phyloP scores from a whole-genome alignment of 2,888 invertebrate species.

The Steinernema hermaphroditum region DNA sequence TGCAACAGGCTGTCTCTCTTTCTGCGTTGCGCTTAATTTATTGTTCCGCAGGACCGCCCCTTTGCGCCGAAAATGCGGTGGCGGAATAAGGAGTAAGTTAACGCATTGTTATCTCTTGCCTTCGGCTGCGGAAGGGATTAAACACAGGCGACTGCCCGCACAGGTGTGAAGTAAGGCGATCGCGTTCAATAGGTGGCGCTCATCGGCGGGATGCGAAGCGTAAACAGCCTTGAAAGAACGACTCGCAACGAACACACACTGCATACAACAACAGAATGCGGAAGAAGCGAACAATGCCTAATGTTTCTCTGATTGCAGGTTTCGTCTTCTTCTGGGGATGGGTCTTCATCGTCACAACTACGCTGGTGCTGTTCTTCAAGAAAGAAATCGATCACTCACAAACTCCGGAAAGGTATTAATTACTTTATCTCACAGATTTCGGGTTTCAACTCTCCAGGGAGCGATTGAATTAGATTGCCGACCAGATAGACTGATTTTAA shows the following conservation, averaged over 20 bases:
- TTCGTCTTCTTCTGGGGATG: slow-evolving; percentile 94
- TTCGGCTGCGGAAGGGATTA: not conserved
- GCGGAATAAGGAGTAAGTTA: slow-evolving; percentile 14
- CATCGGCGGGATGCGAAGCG: too few relatives aligned
- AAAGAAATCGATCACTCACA: slow-evolving; percentile 73
- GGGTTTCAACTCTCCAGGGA: not conserved
- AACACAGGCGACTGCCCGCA: not conserved
- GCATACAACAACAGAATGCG: too few relatives aligned
- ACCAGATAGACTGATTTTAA: not conserved
- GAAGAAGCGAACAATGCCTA: not conserved
- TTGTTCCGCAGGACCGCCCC: slow-evolving; percentile 20
- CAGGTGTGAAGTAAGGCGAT: not conserved
- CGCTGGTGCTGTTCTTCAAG: slow-evolving; percentile 85
- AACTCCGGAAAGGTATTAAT: not conserved
- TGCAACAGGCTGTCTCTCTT: slow-evolving; percentile 22
- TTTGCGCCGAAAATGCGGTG: slow-evolving; percentile 23
- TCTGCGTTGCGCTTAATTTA: slow-evolving; percentile 25
- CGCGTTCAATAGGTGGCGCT: not conserved
- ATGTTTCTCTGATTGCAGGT: slow-evolving; percentile 69
- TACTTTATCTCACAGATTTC: not conserved
- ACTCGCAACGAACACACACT: too few relatives aligned
- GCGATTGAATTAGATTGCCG: not conserved
- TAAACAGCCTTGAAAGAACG: too few relatives aligned
- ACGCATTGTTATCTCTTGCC: not conserved
- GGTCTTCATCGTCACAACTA: slow-evolving; percentile 85